These are phyloP conservation scores for Capromys pilorides DNA, from an alignment of 2,797 vertebrate species.

Conservation along the genomic window DNA sequence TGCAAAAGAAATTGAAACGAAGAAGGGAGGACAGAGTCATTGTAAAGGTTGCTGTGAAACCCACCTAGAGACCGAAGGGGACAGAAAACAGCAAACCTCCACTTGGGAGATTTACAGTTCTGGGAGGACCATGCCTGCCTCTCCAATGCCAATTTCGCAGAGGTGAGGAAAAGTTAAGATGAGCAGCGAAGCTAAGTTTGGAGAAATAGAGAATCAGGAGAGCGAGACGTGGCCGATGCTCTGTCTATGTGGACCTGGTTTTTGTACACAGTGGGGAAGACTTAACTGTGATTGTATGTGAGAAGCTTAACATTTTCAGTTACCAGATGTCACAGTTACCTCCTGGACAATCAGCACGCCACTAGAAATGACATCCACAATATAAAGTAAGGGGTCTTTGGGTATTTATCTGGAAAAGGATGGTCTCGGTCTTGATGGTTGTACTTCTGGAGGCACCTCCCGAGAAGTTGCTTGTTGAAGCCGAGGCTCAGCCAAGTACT, in stretches of 20 bases:
- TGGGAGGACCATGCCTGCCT: background rate
- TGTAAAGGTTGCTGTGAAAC: background rate
- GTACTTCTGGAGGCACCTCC: background rate
- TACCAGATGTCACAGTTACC: background rate
- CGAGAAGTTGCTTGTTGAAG: background rate
- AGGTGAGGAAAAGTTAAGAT: background rate
- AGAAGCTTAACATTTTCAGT: background rate
- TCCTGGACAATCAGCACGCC: background rate
- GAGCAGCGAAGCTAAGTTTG: background rate
- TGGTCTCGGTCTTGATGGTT: background rate
- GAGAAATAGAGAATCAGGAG: background rate
- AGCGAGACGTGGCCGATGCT: background rate
- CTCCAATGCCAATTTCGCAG: background rate
- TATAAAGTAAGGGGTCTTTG: background rate
- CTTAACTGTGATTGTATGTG: background rate
- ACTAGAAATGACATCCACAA: background rate
- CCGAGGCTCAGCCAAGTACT: too few relatives aligned
- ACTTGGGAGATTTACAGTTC: background rate
- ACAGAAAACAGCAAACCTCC: conserved; percentile 26
- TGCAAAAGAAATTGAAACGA: conserved; percentile 35
- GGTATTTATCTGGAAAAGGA: background rate
- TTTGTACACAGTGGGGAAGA: conserved; percentile 7
- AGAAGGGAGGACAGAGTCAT: background rate
- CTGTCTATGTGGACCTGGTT: background rate
- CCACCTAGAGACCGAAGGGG: background rate